phyloP scores from a whole-genome alignment of 2,797 vertebrate genomes.

The Luscinia luscinia region DNA sequence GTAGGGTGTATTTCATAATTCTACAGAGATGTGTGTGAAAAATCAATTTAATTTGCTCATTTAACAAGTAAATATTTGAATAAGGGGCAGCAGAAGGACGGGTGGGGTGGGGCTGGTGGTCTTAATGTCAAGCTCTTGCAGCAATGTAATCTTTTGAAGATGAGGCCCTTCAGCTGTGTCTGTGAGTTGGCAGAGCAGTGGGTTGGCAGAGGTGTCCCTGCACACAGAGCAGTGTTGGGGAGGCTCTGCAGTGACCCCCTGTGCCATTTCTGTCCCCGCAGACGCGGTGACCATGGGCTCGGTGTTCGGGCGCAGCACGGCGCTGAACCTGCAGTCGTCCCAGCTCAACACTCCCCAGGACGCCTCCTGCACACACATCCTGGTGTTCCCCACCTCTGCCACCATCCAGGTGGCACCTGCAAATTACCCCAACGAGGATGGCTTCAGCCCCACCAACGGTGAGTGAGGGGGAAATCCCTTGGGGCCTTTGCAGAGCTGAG shows the following conservation, averaged over 20 bases:
- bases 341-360: conserved; percentile 98
- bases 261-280: conserved; percentile 29
- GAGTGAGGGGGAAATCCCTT: conserved; percentile 15
- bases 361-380: conserved; percentile 96
- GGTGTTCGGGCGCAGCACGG: conserved; percentile 96
- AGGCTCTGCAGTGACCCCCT: neutral
- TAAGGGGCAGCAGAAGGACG: neutral
- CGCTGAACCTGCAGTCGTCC: conserved; percentile 95
- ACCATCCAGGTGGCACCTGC: conserved; percentile 94
- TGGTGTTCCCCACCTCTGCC: conserved; percentile 97
- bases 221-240: neutral
- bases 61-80: neutral
- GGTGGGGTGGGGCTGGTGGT: neutral
- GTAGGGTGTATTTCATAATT: neutral
- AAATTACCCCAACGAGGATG: conserved; percentile 93
- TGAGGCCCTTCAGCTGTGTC: neutral
- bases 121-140: neutral
- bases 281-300: conserved; percentile 98
- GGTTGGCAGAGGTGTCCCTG: neutral
- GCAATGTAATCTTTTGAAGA: neutral
- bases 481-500: neutral
- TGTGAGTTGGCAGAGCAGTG: neutral
- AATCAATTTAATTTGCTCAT: neutral
- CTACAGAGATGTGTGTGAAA: neutral
- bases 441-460: conserved; percentile 89